phyloP scores from a whole-genome alignment of 2,797 vertebrate species.

The Dendrocincla tyrannina region DNA sequence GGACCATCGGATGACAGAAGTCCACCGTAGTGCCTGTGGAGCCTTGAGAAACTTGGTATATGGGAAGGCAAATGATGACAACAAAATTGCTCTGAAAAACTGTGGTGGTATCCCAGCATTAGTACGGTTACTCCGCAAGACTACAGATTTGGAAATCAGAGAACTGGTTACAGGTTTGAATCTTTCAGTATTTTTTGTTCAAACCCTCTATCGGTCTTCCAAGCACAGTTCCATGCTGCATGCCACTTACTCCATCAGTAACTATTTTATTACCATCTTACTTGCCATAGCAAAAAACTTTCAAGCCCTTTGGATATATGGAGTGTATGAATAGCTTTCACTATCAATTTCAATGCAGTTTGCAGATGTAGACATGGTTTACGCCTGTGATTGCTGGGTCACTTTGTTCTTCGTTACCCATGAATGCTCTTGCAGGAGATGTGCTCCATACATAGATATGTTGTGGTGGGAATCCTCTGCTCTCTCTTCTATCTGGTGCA shows the following conservation, averaged over 20 bases:
- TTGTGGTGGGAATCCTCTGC: neutral
- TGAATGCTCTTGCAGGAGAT: neutral
- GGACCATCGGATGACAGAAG: constrained; percentile 97
- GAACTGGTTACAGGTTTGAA: constrained; percentile 95
- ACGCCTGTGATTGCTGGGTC: neutral
- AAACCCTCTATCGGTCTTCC: neutral
- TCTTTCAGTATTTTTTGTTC: neutral
- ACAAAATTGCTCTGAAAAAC: constrained; percentile 97
- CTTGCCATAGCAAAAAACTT: neutral
- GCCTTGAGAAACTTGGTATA: constrained; percentile 96
- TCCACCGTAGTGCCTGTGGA: constrained; percentile 97
- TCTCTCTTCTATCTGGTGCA: neutral
- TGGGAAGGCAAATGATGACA: constrained; percentile 97
- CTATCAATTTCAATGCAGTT: neutral
- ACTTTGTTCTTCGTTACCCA: neutral
- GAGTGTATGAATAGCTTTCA: neutral
- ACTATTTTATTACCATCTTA: neutral
- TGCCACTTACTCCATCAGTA: neutral
- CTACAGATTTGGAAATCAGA: constrained; percentile 93
- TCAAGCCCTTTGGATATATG: neutral
- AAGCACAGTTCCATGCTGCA: neutral
- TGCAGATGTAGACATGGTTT: neutral
- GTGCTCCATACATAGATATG: fast-evolving
- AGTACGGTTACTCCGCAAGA: constrained; percentile 94
- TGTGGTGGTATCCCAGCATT: constrained; percentile 95